Conservation (phyloP, 2,797 vertebrate genomes). For the Gobio occitaniae region DNA sequence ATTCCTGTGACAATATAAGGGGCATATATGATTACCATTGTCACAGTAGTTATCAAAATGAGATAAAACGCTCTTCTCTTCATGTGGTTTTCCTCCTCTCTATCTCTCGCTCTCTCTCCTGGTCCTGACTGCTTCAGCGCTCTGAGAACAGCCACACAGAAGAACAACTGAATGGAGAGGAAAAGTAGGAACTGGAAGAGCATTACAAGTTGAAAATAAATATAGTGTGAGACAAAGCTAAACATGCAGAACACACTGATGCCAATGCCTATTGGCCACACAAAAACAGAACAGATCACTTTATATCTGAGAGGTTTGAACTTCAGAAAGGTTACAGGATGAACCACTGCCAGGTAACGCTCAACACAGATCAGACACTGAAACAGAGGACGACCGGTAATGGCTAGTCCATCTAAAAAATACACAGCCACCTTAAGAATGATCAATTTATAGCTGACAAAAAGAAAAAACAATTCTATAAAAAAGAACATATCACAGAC, state of each 20-base stretch:
- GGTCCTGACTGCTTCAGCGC: too few species aligned
- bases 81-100: neutral
- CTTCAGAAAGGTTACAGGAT: conserved; percentile 34
- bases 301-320: conserved; percentile 34
- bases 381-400: neutral
- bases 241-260: neutral
- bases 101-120: neutral
- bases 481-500: neutral
- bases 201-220: neutral
- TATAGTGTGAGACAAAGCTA: neutral
- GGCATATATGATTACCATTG: neutral
- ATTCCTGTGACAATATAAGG: neutral
- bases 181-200: neutral
- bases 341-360: conserved; percentile 51
- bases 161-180: neutral
- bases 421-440: neutral
- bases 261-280: neutral
- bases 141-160: too few species aligned
- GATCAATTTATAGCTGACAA: neutral
- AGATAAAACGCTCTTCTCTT: neutral
- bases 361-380: conserved; percentile 27
- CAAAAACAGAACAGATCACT: neutral
- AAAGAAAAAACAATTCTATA: neutral
- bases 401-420: neutral
- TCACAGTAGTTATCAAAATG: neutral